phyloP scores from a whole-genome alignment of 2,797 vertebrate species.

The Xenops minutus region DNA sequence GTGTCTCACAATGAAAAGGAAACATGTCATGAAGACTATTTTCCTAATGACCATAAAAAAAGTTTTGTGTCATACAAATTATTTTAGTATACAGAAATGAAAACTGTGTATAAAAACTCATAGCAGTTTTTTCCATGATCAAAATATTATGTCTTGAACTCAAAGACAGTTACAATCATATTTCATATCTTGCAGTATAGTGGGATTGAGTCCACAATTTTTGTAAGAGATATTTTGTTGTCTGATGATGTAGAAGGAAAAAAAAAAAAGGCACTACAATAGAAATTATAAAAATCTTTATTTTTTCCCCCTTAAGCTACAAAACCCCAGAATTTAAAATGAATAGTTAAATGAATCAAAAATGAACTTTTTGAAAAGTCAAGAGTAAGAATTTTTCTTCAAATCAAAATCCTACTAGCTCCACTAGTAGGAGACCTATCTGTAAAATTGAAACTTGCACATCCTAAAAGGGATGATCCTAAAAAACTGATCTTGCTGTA shows the following conservation, averaged over 20 bases:
- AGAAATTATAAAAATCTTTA: neutral
- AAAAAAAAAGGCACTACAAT: neutral
- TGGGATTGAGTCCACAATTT: neutral
- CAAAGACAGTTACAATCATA: neutral
- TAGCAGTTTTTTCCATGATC: neutral
- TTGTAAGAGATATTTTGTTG: neutral
- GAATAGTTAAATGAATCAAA: neutral
- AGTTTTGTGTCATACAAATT: neutral
- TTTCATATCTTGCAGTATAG: neutral
- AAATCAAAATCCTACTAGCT: neutral
- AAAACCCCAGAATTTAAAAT: neutral
- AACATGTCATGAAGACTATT: neutral
- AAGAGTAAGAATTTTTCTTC: neutral
- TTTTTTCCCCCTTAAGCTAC: neutral
- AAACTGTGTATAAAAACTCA: neutral
- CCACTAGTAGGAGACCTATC: neutral
- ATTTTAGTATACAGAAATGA: neutral
- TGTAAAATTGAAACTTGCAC: neutral
- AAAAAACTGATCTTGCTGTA: neutral
- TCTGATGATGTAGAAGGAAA: neutral
- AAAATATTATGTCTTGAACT: neutral
- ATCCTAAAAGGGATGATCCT: neutral
- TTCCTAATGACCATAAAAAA: neutral
- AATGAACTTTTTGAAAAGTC: neutral
- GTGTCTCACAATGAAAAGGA: neutral